Conservation (phyloP, 2,888 invertebrate species). For the Tachina grossa region DNA sequence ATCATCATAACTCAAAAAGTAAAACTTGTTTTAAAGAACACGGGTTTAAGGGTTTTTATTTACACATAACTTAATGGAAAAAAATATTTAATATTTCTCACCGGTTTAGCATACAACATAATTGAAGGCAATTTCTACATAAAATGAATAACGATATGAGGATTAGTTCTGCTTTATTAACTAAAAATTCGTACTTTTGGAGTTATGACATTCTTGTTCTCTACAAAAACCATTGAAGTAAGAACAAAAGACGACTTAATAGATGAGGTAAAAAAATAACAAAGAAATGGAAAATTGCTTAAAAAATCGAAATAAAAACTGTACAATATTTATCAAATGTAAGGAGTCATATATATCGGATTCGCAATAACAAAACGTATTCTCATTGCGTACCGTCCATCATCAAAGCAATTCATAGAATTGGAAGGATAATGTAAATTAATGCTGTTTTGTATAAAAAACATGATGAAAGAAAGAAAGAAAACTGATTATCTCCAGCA, state of each 20-base stretch:
- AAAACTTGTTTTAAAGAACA: no score
- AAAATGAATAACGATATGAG: no score
- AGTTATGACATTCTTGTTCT: background rate
- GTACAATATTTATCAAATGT: slow-evolving; percentile 34
- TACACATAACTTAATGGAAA: no score
- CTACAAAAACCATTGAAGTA: slow-evolving; percentile 52
- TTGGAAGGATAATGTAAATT: slow-evolving; percentile 9
- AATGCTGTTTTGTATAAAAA: slow-evolving; percentile 24
- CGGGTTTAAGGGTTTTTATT: no score
- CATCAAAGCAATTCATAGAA: background rate
- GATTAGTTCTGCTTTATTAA: no score
- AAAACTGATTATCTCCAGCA: background rate
- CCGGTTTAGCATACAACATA: no score
- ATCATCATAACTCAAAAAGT: no score
- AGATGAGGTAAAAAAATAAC: background rate
- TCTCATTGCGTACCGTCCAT: slow-evolving; percentile 28
- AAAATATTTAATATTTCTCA: no score
- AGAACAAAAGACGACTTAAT: slow-evolving; percentile 33
- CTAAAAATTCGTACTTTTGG: no score
- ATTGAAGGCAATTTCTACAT: no score
- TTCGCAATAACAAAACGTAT: slow-evolving; percentile 52
- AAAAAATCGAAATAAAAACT: slow-evolving; percentile 19
- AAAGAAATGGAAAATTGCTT: background rate
- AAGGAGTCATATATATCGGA: slow-evolving; percentile 52
- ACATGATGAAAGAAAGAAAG: slow-evolving; percentile 29